Evolutionary conservation across 2,888 invertebrate genomes (phyloP), one percentile per base, ranked within the genome.

Genomic region (Spilosoma lubricipeda): DNA sequence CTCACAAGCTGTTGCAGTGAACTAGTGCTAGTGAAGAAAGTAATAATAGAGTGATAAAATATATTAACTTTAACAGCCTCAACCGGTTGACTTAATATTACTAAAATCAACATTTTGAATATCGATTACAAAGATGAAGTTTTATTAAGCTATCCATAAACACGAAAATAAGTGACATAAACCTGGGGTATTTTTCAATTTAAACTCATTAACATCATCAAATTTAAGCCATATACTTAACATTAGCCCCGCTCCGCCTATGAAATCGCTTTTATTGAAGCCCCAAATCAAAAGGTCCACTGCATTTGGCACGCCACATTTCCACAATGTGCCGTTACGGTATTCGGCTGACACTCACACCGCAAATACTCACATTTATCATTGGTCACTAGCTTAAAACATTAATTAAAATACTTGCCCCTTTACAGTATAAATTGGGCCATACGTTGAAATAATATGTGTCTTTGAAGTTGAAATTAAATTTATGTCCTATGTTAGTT

Each of bases 331-430:
- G 69, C 70, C 82, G 72, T 80, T 45, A 79, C 76, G 76, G 70
- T 68, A 79, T 77, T 71, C 73, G 56, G 64, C 80, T 80, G 79
- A 78, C 78, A 82, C 76, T 76, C 67, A 79, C 77, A 75, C 67
- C 71, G 71, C 77, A 78, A 79, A 79, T 76, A 77, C 74, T 45
- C 77, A 56, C 76, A 74, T 79, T 82, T 79, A 82, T 83, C 80
- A 76, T 71, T 79, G 79, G 73, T 79, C 84, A 77, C 76, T 73
- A 72, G 76, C 73, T 80, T 78, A 72, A 48, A 76, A 74, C 74
- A 72, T 77, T 79, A 80, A 85, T 85, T 84, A 80, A 84, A 85
- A 81, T 81, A 73, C 79, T 83, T 77, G 66, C 66, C 67, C 75
- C 78, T 80, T 80, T 74, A 80, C 76, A 65, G 70, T 74, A 76